Base-by-base conservation (phyloP, 2,888 invertebrate species). In the Eupithecia centaureata region DNA sequence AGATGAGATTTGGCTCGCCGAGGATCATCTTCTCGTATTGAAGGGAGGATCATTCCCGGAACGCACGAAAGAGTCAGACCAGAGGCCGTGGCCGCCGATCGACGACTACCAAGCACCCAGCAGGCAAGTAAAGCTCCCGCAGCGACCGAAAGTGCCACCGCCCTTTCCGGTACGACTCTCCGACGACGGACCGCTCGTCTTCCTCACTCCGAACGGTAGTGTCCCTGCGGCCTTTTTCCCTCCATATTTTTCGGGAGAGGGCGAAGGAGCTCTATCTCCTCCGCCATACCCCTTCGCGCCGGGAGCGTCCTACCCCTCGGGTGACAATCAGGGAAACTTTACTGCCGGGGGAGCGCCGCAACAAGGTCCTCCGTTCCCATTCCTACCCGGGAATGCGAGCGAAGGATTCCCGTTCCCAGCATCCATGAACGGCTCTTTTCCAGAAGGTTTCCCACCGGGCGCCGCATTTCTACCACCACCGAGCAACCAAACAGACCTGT, bases 101-200 rank as follows among this genome's bases (percentile, higher is more conserved):
- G 98, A 98, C 84, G 95, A 96, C 85, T 98, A 96, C 87, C 94
- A 96, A 87, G 97, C 97, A 74, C 97, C 97, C 30, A 94, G 94
- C 82, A 95, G 97, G 80, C 97, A 96, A 90, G 97, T 98, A 83
- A 97, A 97, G 90, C 94, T 98, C 81, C 97, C 97, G 54, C 90
- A 95, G 62, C 95, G 96, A 87, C 97, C 97, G 12, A 96, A 96
- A 89, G 95, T 97, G 80, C 97, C 98, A 89, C 98, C 98, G 94
- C 98, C 98, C 93, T 98, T 98, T 96, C 98, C 98, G 86, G 96
- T 98, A 90, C 97, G 97, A 93, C 95, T 98, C 89, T 94, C 95
- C 88, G 97, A 97, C 86, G 95, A 96, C 84, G 97, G 97, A 83
- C 97, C 97, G 86, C 94, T 97, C 90, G 96, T 97, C 94, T 96